Evolutionary conservation across 2,113 vertebrate species (phyloP), one percentile per base, ranked within the genome.

Genomic region (Hydrochoerus hydrochaeris): DNA sequence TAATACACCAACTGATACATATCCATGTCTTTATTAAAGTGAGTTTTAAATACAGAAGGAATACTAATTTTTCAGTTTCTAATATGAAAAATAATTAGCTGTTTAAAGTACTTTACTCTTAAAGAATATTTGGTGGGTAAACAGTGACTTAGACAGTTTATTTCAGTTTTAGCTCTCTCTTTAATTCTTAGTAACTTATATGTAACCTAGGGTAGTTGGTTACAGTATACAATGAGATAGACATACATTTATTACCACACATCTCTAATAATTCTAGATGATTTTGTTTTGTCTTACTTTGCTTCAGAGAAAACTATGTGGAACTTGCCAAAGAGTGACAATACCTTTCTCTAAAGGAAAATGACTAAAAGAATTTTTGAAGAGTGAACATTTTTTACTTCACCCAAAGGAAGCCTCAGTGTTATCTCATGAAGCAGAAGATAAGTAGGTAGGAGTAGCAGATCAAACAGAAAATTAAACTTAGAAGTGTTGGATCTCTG

Each of bases 11-110:
- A 46, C 44, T 77, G 30, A 11, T 97, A 92, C 88, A 75, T 5
- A 28, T 28, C 58, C 65, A 85, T 1, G 20, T 0, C 38, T 44
- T 89, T 67, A 85, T 3, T 65, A 69, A 54, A 95, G 62, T 22
- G 44, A 88, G 12, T 57, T 81, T 87, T 41, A 84, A 63, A 73
- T 84, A 44, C 10, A 84, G 12, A 85, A 88, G 95, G 97, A 41
- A 46, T 90, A 85, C 32, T 38, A 85, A 84, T 35, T 71, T 69
- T 75, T 71, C 44, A 80, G 30, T n/a, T 93, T 88, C 58, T 91
- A 85, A 94, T 44, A 67, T 60, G 58, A 91, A 96, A 95, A 94
- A 94, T 88, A 89, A 89, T 58, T 80, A 85, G 28, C 1, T 46
- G 69, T 95, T 81, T 62, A 57, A 91, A 96, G 94, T 75, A 17